Evolutionary conservation across 1,140 invertebrate genomes (phyloP).

Genomic region (Drosophila ananassae): DNA sequence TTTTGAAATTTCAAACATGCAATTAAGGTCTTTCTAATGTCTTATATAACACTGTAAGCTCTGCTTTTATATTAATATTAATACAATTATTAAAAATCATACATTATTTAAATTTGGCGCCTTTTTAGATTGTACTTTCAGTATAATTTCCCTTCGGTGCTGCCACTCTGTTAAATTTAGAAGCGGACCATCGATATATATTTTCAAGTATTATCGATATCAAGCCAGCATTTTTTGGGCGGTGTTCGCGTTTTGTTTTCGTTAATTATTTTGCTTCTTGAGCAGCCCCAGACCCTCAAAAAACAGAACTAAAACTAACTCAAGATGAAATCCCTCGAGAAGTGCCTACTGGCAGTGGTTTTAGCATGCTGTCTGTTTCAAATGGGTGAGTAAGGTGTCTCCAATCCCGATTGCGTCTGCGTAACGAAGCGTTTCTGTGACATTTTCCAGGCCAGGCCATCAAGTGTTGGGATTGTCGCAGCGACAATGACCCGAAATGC

Average conservation of each 20-base stretch:
- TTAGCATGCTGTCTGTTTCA: constrained; percentile 59
- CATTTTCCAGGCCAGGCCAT: constrained; percentile 87
- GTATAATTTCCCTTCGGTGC: constrained; percentile 1
- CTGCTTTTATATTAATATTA: too few species aligned
- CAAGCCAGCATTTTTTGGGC: constrained; percentile 56
- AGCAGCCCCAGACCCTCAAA: not conserved
- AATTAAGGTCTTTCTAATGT: too few species aligned
- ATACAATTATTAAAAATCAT: too few species aligned
- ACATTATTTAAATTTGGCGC: not conserved
- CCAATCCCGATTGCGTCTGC: constrained; percentile 17
- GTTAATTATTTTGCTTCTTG: constrained; percentile 25
- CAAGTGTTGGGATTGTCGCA: constrained; percentile 96
- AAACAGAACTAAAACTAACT: not conserved
- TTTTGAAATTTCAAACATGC: too few species aligned
- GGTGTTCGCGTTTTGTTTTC: constrained; percentile 59
- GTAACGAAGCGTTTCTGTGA: constrained; percentile 16
- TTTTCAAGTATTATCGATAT: constrained; percentile 26
- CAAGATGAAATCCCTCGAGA: constrained; percentile 57
- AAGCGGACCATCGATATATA: constrained; percentile 26
- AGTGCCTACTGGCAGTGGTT: constrained; percentile 30
- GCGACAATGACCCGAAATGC: constrained; percentile 94
- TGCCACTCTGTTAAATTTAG: not conserved
- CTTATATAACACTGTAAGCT: too few species aligned
- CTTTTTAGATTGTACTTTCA: not conserved
- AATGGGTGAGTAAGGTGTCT: constrained; percentile 53